Evolutionary conservation across 2,888 invertebrate species (phyloP), one percentile per base, ranked within the genome.

Genomic region (Dryococelus australis): DNA sequence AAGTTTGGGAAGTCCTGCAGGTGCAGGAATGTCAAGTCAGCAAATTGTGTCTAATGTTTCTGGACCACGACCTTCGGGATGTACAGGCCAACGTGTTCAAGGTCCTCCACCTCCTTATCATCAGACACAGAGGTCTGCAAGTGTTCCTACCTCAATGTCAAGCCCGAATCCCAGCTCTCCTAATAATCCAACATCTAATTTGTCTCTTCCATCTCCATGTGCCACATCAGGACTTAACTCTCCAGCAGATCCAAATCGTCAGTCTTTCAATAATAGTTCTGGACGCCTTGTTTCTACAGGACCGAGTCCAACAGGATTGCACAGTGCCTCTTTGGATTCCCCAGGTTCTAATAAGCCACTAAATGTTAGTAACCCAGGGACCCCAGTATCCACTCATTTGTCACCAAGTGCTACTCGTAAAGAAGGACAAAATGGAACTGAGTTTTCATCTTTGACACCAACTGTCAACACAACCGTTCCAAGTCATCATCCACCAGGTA

Each of bases 31-130:
- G 84, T 47, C 88, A 79, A 65, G 91, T 92, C 84, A 91, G 91
- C 51, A 89, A 89, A 87, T 92, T 92, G 94, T 87, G 92, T 94
- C 89, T 84, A 89, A 88, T 89, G 90, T 89, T 20, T 90, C 90
- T 86, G 89, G 89, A 24, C 88, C 90, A 78, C 89, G 92, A 88
- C 90, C 35, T 28, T 20, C 83, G 13, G 83, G 83, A 8, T 83
- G 83, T 24, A 83, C 90, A 85, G 89, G 89, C 26, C 88, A 90
- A 51, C 89, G 92, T 88, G 90, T 91, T 90, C 96, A 96, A 92
- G 96, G 96, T 9, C 96, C 96, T n/a, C 96, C 96, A 28, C 96
- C 96, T 24, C 96, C 96, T 79, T 96, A 96, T 92, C 96, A 96
- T 92, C 96, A 95, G 91, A 95, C 96, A 43, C 95, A 95, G 87